Evolutionary conservation across 2,113 vertebrate species (phyloP).

Genomic region (Mormyrus iriodes): DNA sequence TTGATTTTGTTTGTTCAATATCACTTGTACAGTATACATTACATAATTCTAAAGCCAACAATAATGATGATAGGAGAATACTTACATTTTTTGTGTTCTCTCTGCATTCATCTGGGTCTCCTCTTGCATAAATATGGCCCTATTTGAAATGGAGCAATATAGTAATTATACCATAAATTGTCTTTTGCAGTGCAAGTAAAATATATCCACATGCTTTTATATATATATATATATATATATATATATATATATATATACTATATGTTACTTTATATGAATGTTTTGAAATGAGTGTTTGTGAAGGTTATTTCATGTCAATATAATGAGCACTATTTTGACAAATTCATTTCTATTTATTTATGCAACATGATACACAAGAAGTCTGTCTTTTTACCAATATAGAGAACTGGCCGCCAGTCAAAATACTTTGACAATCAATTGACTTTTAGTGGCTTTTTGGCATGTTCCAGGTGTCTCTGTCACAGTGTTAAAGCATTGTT

Average conservation of each 20-base stretch:
- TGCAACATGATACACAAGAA: background rate
- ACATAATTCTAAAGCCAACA: background rate
- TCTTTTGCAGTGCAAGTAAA: background rate
- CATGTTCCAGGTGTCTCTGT: slow-evolving; percentile 48
- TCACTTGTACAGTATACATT: background rate
- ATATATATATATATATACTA: background rate
- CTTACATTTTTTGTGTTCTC: background rate
- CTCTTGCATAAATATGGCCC: background rate
- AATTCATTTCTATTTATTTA: background rate
- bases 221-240: background rate
- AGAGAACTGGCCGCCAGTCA: background rate
- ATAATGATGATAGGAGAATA: background rate
- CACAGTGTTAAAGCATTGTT: slow-evolving; percentile 59
- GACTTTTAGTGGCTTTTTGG: slow-evolving; percentile 10
- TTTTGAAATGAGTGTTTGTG: slow-evolving; percentile 1
- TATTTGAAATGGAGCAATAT: background rate
- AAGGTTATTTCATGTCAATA: background rate
- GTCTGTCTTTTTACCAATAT: background rate
- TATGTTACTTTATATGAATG: background rate
- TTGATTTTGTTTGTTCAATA: background rate
- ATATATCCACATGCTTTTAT: background rate
- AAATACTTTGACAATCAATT: background rate
- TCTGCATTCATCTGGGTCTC: background rate
- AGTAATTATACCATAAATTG: background rate
- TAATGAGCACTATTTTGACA: background rate